Conservation (phyloP, 2,797 vertebrate genomes). For the Leptodactylus fallax region DNA sequence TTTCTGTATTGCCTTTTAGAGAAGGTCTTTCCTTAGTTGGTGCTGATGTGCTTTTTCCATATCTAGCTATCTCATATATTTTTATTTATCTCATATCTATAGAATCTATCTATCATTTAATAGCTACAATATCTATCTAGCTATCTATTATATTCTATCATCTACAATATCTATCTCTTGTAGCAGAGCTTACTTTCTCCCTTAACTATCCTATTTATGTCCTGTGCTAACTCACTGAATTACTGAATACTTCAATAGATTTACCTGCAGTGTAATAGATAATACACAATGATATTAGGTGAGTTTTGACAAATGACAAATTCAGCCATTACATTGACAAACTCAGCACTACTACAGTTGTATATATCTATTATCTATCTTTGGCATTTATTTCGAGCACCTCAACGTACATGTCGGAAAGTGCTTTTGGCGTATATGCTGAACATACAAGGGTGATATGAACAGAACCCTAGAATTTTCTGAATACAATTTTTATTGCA, state of each 20-base stretch:
- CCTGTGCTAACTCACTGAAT: neutral
- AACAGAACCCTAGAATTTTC: too few species aligned
- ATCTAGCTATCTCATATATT: too few species aligned
- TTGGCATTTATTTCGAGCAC: neutral
- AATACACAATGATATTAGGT: neutral
- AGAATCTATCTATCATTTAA: constrained; percentile 1
- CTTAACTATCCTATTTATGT: too few species aligned
- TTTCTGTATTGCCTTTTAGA: too few species aligned
- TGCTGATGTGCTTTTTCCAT: too few species aligned
- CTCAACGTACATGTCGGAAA: too few species aligned
- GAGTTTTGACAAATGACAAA: neutral
- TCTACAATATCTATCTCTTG: too few species aligned
- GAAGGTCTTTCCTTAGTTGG: too few species aligned
- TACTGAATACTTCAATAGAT: neutral
- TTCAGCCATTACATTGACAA: neutral
- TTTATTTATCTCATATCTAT: too few species aligned
- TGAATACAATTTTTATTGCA: neutral
- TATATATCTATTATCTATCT: neutral
- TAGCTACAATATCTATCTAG: neutral
- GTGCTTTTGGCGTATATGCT: neutral
- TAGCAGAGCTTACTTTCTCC: too few species aligned
- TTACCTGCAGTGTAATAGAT: neutral
- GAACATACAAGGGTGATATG: too few species aligned
- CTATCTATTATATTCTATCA: neutral
- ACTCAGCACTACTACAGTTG: neutral